phyloP scores from a whole-genome alignment of 2,797 vertebrate species.

The Coregonus sp. region DNA sequence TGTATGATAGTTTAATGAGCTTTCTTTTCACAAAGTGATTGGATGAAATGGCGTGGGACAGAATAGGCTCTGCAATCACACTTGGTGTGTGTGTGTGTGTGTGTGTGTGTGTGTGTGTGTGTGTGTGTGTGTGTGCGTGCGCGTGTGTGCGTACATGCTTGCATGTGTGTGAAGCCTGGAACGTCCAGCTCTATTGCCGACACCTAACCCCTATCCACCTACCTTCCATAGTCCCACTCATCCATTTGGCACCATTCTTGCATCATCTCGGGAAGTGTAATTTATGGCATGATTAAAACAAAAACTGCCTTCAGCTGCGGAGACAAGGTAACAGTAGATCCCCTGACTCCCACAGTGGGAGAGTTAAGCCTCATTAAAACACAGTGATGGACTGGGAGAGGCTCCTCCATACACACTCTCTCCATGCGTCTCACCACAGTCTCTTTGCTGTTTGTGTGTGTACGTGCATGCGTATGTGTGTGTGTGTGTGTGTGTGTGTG shows the following conservation, averaged over 20 bases:
- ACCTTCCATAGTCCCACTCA: not conserved
- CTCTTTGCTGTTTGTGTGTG: too few relatives aligned
- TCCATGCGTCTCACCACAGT: too few relatives aligned
- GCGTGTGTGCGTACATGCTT: conserved; percentile 10
- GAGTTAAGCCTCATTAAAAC: conserved; percentile 45
- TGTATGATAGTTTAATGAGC: not conserved
- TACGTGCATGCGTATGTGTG: too few relatives aligned
- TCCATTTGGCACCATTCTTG: not conserved
- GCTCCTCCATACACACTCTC: too few relatives aligned
- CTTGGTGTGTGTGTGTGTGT: conserved; percentile 1
- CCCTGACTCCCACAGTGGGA: conserved; percentile 28
- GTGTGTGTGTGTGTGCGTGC: conserved; percentile 7
- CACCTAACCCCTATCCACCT: not conserved
- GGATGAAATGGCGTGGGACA: not conserved
- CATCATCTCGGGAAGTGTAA: conserved; percentile 18
- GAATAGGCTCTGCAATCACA: conserved; percentile 4
- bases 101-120: conserved; percentile 12
- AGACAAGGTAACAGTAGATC: conserved; percentile 3
- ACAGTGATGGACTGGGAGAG: too few relatives aligned
- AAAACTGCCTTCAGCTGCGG: conserved; percentile 23
- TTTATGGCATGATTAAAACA: conserved; percentile 29
- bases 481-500: too few relatives aligned
- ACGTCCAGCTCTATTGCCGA: not conserved
- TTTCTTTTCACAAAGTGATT: not conserved
- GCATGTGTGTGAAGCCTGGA: not conserved